phyloP scores from a whole-genome alignment of 2,797 vertebrate species.

The Pogoniulus pusillus region DNA sequence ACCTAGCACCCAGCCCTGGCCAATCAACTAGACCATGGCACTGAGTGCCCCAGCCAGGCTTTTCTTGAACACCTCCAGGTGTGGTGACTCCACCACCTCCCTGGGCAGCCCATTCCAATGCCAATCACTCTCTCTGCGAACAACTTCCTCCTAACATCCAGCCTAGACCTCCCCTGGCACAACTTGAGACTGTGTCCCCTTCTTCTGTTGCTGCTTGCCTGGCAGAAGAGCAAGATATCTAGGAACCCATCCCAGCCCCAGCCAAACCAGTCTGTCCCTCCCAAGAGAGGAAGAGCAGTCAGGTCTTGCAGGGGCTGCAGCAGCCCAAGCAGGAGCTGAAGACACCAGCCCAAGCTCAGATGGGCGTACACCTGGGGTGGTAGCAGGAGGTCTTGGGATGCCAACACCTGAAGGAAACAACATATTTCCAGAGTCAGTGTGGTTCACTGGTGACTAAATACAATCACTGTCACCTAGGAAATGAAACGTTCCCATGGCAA shows the following conservation, averaged over 20 bases:
- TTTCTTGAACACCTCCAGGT: too few species aligned
- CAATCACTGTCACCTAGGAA: constrained; percentile 75
- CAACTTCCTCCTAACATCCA: too few species aligned
- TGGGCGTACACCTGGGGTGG: rapidly evolving
- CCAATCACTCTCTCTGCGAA: too few species aligned
- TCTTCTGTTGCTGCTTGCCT: too few species aligned
- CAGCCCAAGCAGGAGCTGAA: neutral
- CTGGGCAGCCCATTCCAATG: too few species aligned
- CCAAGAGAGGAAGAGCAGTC: rapidly evolving
- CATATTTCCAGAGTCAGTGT: constrained; percentile 56
- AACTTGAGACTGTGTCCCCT: too few species aligned
- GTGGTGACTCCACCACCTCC: too few species aligned
- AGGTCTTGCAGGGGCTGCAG: rapidly evolving
- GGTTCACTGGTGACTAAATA: constrained; percentile 73
- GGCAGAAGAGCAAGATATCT: too few species aligned
- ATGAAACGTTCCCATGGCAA: constrained; percentile 79
- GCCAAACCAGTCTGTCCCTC: neutral
- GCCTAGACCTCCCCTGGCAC: too few species aligned
- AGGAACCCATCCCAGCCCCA: neutral
- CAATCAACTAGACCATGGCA: too few species aligned
- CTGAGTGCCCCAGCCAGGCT: too few species aligned
- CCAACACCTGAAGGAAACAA: neutral
- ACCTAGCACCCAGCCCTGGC: too few species aligned
- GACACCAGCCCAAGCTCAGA: rapidly evolving
- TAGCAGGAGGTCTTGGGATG: neutral